Conservation (phyloP, 1,140 invertebrate species). For the Dryas iulia region DNA sequence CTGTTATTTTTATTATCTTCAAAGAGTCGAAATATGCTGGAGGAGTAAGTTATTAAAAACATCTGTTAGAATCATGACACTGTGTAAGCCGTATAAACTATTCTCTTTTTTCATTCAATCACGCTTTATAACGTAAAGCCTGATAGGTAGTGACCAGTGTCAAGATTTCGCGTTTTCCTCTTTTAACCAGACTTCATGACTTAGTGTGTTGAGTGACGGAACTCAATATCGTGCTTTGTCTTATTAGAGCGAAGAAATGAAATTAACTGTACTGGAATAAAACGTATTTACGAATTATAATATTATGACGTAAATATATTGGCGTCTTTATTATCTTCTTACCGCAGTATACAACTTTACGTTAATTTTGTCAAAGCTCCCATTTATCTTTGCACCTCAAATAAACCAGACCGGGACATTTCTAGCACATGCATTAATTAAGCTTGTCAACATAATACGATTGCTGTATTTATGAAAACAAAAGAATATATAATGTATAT, state of each 20-base stretch:
- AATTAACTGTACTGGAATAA: too few relatives aligned
- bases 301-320: neutral
- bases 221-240: too few relatives aligned
- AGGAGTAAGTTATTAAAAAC: conserved; percentile 9
- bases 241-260: too few relatives aligned
- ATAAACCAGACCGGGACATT: conserved; percentile 16
- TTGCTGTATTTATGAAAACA: conserved; percentile 8
- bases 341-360: neutral
- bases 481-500: too few relatives aligned
- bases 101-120: too few relatives aligned
- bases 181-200: too few relatives aligned
- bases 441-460: conserved; percentile 16
- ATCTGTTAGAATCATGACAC: neutral
- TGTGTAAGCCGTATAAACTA: neutral
- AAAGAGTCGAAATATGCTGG: conserved; percentile 14
- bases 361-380: neutral
- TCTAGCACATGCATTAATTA: conserved; percentile 17
- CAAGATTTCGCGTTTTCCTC: too few relatives aligned
- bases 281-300: too few relatives aligned
- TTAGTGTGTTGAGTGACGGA: too few relatives aligned
- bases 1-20: conserved; percentile 42
- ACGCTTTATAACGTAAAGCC: too few relatives aligned
- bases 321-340: neutral
- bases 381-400: conserved; percentile 11
- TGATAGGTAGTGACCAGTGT: too few relatives aligned